Percentiles rank a stretch among this genome's conserved stretches.
These are phyloP conservation scores for Cossypha niveicapilla DNA, from an alignment of 2,797 vertebrate genomes.

Conservation along the genomic window DNA sequence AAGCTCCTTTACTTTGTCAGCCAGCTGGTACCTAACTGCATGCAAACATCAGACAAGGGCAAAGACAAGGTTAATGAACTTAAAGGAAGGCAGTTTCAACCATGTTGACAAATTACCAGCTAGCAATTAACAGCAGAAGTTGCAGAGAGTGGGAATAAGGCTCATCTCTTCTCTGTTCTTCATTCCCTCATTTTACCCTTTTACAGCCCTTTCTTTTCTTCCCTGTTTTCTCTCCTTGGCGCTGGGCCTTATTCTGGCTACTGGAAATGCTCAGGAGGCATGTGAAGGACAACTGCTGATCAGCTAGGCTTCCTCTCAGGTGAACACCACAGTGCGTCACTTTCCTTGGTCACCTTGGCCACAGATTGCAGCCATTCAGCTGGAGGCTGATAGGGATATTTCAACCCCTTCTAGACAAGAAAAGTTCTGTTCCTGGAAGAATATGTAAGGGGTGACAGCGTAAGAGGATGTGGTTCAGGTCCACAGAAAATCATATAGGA, in stretches of 20 bases:
- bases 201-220: neutral
- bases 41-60: too few species aligned
- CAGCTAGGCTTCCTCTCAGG: neutral
- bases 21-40: neutral
- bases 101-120: fast-evolving
- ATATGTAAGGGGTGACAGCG: neutral
- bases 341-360: neutral
- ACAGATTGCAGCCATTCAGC: neutral
- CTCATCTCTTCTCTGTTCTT: neutral
- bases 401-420: neutral
- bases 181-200: fast-evolving
- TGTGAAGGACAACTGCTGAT: neutral
- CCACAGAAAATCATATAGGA: neutral
- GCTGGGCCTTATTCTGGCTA: neutral
- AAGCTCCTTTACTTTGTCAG: neutral
- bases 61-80: neutral
- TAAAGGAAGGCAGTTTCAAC: neutral
- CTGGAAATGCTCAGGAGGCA: neutral
- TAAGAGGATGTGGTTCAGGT: neutral
- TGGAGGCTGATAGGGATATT: neutral
- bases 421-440: neutral
- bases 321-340: neutral
- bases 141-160: neutral
- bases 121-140: neutral
- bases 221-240: neutral